phyloP scores from a whole-genome alignment of 2,113 vertebrate genomes.

The Callipepla squamata region DNA sequence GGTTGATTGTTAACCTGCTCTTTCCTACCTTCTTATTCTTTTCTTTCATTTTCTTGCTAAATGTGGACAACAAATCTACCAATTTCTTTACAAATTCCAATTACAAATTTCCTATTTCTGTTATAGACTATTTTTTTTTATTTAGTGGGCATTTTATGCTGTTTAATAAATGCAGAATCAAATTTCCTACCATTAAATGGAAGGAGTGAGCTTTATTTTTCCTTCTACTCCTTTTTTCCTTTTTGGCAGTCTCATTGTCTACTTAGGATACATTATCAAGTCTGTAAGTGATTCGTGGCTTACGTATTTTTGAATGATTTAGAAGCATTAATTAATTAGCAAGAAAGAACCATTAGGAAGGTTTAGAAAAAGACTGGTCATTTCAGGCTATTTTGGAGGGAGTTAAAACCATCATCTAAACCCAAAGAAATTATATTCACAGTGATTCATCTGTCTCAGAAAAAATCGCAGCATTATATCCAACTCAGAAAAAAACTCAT shows the following conservation, averaged over 20 bases:
- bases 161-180: conserved; percentile 9
- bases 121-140: not conserved
- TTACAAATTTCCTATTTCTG: not conserved
- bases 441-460: not conserved
- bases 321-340: conserved; percentile 43
- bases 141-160: not conserved
- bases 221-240: not conserved
- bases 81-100: not conserved
- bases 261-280: conserved; percentile 20
- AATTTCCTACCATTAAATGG: not conserved
- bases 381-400: conserved; percentile 5
- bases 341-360: conserved; percentile 32
- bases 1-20: not conserved
- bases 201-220: not conserved
- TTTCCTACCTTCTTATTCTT: not conserved
- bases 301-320: conserved; percentile 48
- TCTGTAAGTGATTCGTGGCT: conserved; percentile 2
- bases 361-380: conserved; percentile 18
- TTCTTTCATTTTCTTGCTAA: not conserved
- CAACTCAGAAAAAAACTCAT: conserved; percentile 10
- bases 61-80: not conserved
- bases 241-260: conserved; percentile 24
- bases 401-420: conserved; percentile 14
- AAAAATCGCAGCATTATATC: not conserved
- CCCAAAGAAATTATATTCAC: not conserved